phyloP scores from a whole-genome alignment of 2,113 vertebrate genomes.

The Sander vitreus region DNA sequence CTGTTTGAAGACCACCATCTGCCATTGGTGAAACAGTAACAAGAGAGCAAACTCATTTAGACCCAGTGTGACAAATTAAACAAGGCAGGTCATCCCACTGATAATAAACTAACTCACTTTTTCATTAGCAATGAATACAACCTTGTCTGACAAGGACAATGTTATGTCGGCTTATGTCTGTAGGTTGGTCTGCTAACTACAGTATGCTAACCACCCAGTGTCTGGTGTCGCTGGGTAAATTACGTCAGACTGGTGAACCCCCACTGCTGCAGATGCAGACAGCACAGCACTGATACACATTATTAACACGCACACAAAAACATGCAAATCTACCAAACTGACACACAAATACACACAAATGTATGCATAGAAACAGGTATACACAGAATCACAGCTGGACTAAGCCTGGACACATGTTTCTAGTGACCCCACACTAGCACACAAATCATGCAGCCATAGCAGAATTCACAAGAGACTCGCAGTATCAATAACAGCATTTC shows the following conservation, averaged over 20 bases:
- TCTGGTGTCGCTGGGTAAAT: constrained; percentile 12
- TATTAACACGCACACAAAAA: constrained; percentile 13
- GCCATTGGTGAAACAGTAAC: constrained; percentile 76
- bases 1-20: constrained; percentile 77
- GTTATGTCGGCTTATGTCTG: constrained; percentile 7
- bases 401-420: constrained; percentile 10
- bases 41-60: constrained; percentile 73
- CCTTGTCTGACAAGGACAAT: constrained; percentile 25
- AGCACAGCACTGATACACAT: background rate
- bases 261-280: background rate
- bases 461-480: constrained; percentile 41
- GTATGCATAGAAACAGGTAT: constrained; percentile 1
- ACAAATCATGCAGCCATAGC: constrained; percentile 25
- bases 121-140: constrained; percentile 55
- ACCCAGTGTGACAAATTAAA: constrained; percentile 53
- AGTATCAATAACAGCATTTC: constrained; percentile 52
- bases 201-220: background rate
- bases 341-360: constrained; percentile 22
- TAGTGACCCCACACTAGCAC: constrained; percentile 25
- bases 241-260: background rate
- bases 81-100: constrained; percentile 41
- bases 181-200: background rate
- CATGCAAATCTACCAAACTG: background rate
- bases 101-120: constrained; percentile 59
- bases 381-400: constrained; percentile 10